phyloP scores from a whole-genome alignment of 2,113 vertebrate genomes.

The Oreotragus oreotragus region DNA sequence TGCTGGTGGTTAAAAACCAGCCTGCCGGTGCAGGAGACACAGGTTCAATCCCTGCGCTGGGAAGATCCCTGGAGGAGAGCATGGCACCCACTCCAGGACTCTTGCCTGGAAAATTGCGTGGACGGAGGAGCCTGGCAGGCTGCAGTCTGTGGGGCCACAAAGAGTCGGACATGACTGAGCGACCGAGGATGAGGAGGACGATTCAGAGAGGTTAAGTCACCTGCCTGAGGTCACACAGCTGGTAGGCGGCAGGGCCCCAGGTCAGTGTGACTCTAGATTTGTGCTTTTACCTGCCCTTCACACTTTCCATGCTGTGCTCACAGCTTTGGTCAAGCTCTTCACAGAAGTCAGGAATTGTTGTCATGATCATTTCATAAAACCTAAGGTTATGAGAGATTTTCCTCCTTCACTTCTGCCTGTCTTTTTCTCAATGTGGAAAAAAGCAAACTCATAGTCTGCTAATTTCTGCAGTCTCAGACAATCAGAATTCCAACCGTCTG shows the following conservation, averaged over 20 bases:
- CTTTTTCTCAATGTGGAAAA: not conserved
- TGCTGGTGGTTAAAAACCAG: too few relatives aligned
- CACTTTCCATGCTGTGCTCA: not conserved
- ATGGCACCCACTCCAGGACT: too few relatives aligned
- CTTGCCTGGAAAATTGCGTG: too few relatives aligned
- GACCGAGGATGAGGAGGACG: too few relatives aligned
- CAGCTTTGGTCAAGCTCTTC: not conserved
- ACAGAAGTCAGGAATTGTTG: not conserved
- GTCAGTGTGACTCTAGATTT: not conserved
- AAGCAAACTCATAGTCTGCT: slow-evolving; percentile 69
- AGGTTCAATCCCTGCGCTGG: too few relatives aligned
- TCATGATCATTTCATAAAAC: not conserved
- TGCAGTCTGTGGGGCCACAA: too few relatives aligned
- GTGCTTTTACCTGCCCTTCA: not conserved
- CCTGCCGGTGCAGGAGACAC: too few relatives aligned
- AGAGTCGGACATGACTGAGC: too few relatives aligned
- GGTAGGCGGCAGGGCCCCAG: not conserved
- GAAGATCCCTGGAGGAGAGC: too few relatives aligned
- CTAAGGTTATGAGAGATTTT: not conserved
- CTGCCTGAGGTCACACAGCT: not conserved
- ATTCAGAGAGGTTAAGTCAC: not conserved
- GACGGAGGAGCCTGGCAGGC: too few relatives aligned
- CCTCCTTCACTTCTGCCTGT: not conserved
- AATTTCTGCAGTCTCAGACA: slow-evolving; percentile 82
- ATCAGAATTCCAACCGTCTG: slow-evolving; percentile 84